Conservation (phyloP, 2,888 invertebrate species). For the Nematopogon swammerdamellus region DNA sequence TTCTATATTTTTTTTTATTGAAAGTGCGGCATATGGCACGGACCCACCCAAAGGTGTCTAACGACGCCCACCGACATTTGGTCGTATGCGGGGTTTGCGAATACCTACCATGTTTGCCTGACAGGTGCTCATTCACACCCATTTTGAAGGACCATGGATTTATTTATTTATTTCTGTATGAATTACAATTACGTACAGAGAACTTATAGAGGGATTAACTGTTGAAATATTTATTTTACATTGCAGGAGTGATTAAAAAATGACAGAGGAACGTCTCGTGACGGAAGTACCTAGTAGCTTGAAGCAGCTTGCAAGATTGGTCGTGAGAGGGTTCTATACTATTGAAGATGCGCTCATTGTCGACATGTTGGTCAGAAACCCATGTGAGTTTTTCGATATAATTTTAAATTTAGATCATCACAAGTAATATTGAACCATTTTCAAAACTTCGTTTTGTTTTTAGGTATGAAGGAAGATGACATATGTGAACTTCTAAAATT, state of each 20-base stretch:
- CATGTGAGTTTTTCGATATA: slow-evolving; percentile 61
- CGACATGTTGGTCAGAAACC: slow-evolving; percentile 93
- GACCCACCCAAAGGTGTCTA: no score
- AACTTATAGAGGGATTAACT: no score
- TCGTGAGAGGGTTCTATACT: slow-evolving; percentile 90
- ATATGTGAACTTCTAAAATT: slow-evolving; percentile 89
- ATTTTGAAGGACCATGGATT: neutral
- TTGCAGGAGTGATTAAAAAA: slow-evolving; percentile 22
- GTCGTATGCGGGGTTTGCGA: no score
- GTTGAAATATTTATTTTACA: no score
- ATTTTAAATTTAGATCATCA: neutral
- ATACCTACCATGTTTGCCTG: no score
- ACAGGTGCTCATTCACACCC: no score
- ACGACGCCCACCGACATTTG: no score
- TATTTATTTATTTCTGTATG: slow-evolving; percentile 2
- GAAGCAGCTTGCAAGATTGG: slow-evolving; percentile 86
- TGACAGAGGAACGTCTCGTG: slow-evolving; percentile 72
- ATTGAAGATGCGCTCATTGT: slow-evolving; percentile 93
- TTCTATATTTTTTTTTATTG: no score
- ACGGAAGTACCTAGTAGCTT: slow-evolving; percentile 93
- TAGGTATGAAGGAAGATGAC: slow-evolving; percentile 86
- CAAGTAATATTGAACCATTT: no score
- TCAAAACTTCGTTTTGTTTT: no score
- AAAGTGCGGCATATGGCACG: no score
- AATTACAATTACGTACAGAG: no score